Percentiles rank a stretch among this genome's conserved stretches.
phyloP scores from a whole-genome alignment of 1,140 invertebrate genomes.

The Tetragonula clypearis region DNA sequence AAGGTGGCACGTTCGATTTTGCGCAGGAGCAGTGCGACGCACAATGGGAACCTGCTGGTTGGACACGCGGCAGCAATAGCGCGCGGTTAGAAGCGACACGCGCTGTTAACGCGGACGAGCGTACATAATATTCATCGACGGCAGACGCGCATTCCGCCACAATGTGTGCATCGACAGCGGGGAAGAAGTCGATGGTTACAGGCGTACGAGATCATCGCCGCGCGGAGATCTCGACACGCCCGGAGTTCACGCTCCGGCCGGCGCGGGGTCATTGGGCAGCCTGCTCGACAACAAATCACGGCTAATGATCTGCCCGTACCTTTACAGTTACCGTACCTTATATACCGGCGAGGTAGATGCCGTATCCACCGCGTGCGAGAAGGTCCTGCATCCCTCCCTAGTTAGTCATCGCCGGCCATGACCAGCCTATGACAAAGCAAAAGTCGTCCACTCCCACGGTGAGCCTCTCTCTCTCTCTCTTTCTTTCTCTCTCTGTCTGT shows the following conservation, averaged over 20 bases:
- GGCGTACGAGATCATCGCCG: slow-evolving; percentile 68
- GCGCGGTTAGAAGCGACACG: slow-evolving; percentile 28
- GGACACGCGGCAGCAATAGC: neutral
- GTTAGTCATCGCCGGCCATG: slow-evolving; percentile 49
- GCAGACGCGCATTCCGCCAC: slow-evolving; percentile 20
- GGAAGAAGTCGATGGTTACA: slow-evolving; percentile 63
- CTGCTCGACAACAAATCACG: slow-evolving; percentile 82
- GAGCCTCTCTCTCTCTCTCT: neutral
- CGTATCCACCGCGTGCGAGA: slow-evolving; percentile 48
- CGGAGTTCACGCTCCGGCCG: slow-evolving; percentile 75
- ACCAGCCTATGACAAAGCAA: slow-evolving; percentile 56
- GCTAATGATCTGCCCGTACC: slow-evolving; percentile 81
- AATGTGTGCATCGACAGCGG: slow-evolving; percentile 51
- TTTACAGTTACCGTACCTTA: slow-evolving; percentile 74
- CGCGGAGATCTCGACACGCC: slow-evolving; percentile 67
- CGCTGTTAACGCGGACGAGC: slow-evolving; percentile 7
- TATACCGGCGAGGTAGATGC: slow-evolving; percentile 51
- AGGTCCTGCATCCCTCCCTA: slow-evolving; percentile 38
- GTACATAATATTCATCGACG: slow-evolving; percentile 22
- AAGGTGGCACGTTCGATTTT: too few species aligned
- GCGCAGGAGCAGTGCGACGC: too few species aligned
- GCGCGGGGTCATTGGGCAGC: slow-evolving; percentile 80
- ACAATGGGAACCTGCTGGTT: neutral
- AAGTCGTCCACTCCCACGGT: slow-evolving; percentile 57
- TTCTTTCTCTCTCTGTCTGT: too few species aligned